These are phyloP conservation scores for Brachylomia viminalis DNA, from an alignment of 2,888 invertebrate species.

Conservation along the genomic window DNA sequence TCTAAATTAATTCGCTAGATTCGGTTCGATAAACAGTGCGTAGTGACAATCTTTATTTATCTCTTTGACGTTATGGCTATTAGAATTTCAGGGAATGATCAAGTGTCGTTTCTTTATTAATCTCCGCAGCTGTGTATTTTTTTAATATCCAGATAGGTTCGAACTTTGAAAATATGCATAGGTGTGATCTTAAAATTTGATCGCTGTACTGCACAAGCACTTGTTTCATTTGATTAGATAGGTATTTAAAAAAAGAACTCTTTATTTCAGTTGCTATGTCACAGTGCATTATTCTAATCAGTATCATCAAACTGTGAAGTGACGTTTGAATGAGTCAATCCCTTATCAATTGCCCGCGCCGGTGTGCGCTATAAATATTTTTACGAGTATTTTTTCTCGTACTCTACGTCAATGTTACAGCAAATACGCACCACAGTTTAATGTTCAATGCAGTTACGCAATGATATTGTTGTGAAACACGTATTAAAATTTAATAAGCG, in stretches of 20 bases:
- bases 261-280: constrained; percentile 47
- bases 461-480: constrained; percentile 54
- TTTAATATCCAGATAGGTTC: neutral
- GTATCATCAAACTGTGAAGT: constrained; percentile 59
- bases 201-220: neutral
- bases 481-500: constrained; percentile 40
- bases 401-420: constrained; percentile 67
- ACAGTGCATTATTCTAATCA: constrained; percentile 46
- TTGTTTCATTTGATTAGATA: constrained; percentile 27
- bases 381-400: constrained; percentile 65
- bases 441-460: constrained; percentile 58
- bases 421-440: constrained; percentile 55
- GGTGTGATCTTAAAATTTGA: neutral
- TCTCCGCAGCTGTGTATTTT: neutral
- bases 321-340: constrained; percentile 73
- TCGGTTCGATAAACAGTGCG: constrained; percentile 41
- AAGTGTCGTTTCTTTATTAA: constrained; percentile 6
- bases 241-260: constrained; percentile 2
- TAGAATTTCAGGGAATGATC: neutral
- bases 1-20: constrained; percentile 58
- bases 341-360: constrained; percentile 69
- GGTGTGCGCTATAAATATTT: constrained; percentile 63
- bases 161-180: constrained; percentile 18
- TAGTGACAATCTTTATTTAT: constrained; percentile 37
- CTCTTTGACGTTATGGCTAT: constrained; percentile 35